Evolutionary conservation across 2,888 invertebrate species (phyloP).

Genomic region (Itoplectis maculator): DNA sequence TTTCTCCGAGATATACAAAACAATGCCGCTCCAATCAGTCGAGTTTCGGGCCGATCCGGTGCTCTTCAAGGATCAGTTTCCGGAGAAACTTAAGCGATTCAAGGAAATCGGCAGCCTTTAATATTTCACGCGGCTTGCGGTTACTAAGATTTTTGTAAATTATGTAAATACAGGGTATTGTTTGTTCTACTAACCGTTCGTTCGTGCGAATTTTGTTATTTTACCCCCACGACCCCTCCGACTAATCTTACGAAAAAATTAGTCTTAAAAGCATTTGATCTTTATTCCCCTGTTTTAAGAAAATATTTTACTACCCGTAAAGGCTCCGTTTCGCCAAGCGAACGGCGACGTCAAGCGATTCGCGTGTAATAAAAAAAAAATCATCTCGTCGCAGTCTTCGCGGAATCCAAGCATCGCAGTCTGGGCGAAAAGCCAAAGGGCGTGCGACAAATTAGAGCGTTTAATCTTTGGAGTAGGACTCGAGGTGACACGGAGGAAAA

Average conservation of each 20-base stretch:
- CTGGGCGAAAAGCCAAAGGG: not conserved
- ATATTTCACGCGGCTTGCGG: constrained; percentile 69
- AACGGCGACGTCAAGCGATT: not conserved
- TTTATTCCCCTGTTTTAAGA: too few relatives aligned
- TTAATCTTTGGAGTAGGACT: not conserved
- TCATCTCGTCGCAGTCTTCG: not conserved
- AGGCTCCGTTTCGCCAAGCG: too few relatives aligned
- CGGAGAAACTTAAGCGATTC: constrained; percentile 94
- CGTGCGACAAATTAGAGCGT: not conserved
- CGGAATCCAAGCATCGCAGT: not conserved
- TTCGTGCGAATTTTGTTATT: not conserved
- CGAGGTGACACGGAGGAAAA: not conserved
- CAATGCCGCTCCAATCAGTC: constrained; percentile 94
- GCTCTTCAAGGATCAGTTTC: constrained; percentile 93
- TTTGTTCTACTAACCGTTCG: not conserved
- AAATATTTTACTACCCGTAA: too few relatives aligned
- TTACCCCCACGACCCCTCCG: not conserved
- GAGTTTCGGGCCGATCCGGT: constrained; percentile 98
- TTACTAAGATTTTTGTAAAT: constrained; percentile 9
- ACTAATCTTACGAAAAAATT: not conserved
- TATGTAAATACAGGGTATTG: constrained; percentile 13
- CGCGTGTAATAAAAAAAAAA: not conserved
- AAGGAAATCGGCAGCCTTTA: constrained; percentile 96
- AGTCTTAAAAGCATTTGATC: too few relatives aligned
- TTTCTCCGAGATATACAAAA: constrained; percentile 91